Conservation (phyloP, 2,797 vertebrate species). For the Moxostoma hubbsi region DNA sequence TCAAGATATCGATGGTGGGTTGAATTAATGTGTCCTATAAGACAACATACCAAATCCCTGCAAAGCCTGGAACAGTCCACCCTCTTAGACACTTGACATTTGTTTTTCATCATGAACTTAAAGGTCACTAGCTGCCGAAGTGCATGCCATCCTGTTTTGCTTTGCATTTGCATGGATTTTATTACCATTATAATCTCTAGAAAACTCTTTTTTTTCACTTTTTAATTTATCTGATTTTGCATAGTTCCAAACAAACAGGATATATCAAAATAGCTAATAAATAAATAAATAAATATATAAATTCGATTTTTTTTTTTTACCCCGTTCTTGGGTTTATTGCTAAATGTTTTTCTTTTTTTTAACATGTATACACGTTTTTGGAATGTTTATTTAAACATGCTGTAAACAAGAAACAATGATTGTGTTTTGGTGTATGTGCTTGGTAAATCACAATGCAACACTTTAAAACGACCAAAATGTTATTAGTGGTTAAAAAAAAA, state of each 20-base stretch:
- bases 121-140: slow-evolving; percentile 85
- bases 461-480: no score
- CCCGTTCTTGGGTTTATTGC: no score
- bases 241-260: slow-evolving; percentile 71
- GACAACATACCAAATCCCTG: slow-evolving; percentile 73
- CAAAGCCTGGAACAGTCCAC: slow-evolving; percentile 79
- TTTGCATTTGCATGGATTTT: slow-evolving; percentile 87
- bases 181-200: slow-evolving; percentile 75
- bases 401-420: no score
- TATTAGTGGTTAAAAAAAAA: no score
- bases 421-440: no score
- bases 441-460: no score
- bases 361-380: no score
- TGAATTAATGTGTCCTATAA: slow-evolving; percentile 84
- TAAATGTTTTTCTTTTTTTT: no score
- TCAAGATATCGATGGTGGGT: slow-evolving; percentile 81
- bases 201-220: slow-evolving; percentile 75
- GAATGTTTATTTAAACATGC: no score
- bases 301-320: no score
- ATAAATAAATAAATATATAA: no score
- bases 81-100: slow-evolving; percentile 88
- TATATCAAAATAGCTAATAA: slow-evolving; percentile 35
- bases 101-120: slow-evolving; percentile 91
- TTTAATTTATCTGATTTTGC: slow-evolving; percentile 65
- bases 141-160: slow-evolving; percentile 82